These are phyloP conservation scores for Acrocephalus kingi DNA, from an alignment of 2,113 vertebrate species.

Conservation along the genomic window DNA sequence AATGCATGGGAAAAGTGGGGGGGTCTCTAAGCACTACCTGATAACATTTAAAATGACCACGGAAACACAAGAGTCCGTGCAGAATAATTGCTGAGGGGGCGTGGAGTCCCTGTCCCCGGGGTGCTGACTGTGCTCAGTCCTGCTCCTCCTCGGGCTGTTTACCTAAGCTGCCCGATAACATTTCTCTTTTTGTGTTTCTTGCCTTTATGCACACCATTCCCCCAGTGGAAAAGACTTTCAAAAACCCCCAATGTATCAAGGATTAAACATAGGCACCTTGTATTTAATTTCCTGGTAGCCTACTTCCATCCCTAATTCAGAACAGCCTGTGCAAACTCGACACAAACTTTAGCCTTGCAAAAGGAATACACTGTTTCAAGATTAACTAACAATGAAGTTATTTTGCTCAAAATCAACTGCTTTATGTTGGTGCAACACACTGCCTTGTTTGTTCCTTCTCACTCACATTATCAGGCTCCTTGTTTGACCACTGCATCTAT, in stretches of 20 bases:
- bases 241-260: not conserved
- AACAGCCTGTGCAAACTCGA: not conserved
- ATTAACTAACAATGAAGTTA: not conserved
- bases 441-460: not conserved
- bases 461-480: not conserved
- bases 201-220: not conserved
- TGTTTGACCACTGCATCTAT: fast-evolving
- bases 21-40: not conserved
- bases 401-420: not conserved
- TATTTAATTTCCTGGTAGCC: not conserved
- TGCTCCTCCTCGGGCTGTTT: not conserved
- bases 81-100: fast-evolving
- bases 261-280: not conserved
- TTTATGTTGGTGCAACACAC: not conserved
- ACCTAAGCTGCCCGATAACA: not conserved
- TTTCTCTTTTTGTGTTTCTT: not conserved
- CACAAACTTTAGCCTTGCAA: not conserved
- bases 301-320: not conserved
- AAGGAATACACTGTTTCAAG: not conserved
- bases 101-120: fast-evolving
- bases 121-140: not conserved
- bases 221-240: not conserved
- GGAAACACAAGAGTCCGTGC: not conserved
- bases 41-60: not conserved
- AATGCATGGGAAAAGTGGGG: fast-evolving